Evolutionary conservation across 2,888 invertebrate genomes (phyloP), one percentile per base, ranked within the genome.

Genomic region (Ellobium chinense): DNA sequence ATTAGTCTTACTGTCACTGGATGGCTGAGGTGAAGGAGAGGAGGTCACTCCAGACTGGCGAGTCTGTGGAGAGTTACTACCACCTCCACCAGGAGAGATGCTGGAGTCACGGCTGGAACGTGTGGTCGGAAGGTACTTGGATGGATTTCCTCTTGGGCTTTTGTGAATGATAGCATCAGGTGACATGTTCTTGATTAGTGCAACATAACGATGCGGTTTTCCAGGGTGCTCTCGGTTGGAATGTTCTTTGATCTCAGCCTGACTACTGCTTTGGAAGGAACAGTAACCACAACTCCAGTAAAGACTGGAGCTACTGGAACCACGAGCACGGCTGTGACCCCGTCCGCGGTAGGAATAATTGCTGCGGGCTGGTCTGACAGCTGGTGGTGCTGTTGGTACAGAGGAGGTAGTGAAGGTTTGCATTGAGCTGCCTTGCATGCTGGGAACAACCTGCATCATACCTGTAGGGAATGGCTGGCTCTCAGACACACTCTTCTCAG

Each of bases 221-320:
- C 87, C 87, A 63, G 81, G 80, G 73, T 90, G 90, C 21, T 84
- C 78, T 9, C 83, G 84, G 78, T 86, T 86, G 21, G 88, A 86
- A 78, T 90, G 90, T 18, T 86, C 83, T 78, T 89, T 89, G 4
- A 90, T 84, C 77, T 87, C 88, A 12, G 86, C 82, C 79, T 89
- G 88, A 72, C 87, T 87, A 14, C 85, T 83, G 27, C 89, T 88
- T 34, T 88, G 87, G 82, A 87, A 89, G 21, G 83, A 80, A 78
- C 90, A 90, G 80, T 89, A 89, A 14, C 88, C 89, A 86, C 90
- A 90, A 68, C 86, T 88, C 89, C 88, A 90, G 75, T 89, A 88
- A 21, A 88, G 80, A 31, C 86, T 87, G 18, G 88, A 86, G 12
- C 85, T 21, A 85, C 86, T 31, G 65, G 5, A 29, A 4, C 54